phyloP scores from a whole-genome alignment of 2,113 vertebrate genomes.

The Chaetodon auriga region DNA sequence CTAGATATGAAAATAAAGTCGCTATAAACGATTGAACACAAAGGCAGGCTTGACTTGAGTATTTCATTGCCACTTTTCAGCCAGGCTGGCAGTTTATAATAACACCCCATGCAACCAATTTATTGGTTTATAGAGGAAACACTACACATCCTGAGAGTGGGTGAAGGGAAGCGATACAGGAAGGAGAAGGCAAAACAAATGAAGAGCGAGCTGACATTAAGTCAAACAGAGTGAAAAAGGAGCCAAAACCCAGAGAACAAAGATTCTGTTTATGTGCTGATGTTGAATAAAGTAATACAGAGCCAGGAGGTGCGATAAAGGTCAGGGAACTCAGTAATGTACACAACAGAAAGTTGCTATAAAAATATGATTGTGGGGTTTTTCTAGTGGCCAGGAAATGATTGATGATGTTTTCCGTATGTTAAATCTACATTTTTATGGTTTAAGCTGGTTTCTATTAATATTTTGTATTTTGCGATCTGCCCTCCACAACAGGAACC shows the following conservation, averaged over 20 bases:
- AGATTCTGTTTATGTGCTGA: background rate
- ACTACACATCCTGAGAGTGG: slow-evolving; percentile 52
- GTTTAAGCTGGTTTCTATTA: background rate
- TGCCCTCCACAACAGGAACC: background rate
- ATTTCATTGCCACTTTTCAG: background rate
- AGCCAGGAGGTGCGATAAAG: background rate
- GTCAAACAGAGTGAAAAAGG: background rate
- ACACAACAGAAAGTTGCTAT: background rate
- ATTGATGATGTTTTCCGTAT: background rate
- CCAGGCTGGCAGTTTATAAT: background rate
- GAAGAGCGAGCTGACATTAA: background rate
- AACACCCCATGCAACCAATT: slow-evolving; percentile 13
- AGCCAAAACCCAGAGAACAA: background rate
- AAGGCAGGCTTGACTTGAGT: background rate
- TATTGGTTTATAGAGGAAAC: slow-evolving; percentile 66
- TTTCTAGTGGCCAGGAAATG: background rate
- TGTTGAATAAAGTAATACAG: background rate
- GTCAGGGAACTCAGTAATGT: background rate
- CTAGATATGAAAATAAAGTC: background rate
- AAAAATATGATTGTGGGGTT: background rate
- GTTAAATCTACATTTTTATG: slow-evolving; percentile 3
- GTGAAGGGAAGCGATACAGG: slow-evolving; percentile 62
- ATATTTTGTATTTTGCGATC: background rate
- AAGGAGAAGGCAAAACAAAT: slow-evolving; percentile 63
- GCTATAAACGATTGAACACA: background rate